A percentile compares a stretch with the other conserved stretches of the same genome.
Evolutionary conservation across 2,113 vertebrate species (phyloP).

Genomic region (Clarias batrachus): DNA sequence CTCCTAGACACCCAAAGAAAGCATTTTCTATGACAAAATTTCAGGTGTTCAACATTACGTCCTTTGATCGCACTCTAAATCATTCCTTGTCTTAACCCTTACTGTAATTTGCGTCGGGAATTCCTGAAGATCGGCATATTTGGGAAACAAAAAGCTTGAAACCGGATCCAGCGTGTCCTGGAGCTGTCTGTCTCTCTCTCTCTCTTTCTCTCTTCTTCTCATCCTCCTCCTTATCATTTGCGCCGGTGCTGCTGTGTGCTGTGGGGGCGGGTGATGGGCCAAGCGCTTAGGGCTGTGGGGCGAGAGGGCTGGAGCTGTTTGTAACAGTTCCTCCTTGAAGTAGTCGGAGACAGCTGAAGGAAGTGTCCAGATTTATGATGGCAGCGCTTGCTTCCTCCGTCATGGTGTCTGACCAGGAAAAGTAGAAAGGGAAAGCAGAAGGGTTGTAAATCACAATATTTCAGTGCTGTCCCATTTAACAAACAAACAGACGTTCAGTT

Average conservation of each 20-base stretch:
- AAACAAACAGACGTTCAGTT: conserved; percentile 50
- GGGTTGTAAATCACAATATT: conserved; percentile 69
- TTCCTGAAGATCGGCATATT: conserved; percentile 28
- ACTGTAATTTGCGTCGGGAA: background rate
- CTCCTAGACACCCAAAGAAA: background rate
- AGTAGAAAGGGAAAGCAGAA: conserved; percentile 53
- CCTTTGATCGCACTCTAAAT: background rate
- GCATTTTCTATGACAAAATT: background rate
- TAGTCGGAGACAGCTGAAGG: conserved; percentile 76
- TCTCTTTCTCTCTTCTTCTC: background rate
- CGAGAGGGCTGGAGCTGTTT: conserved; percentile 71
- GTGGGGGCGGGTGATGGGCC: conserved; percentile 45
- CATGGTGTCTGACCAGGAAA: conserved; percentile 67
- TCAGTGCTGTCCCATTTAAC: conserved; percentile 58
- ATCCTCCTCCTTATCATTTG: background rate
- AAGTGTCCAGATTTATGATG: conserved; percentile 78
- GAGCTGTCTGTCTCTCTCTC: background rate
- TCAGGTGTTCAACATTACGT: background rate
- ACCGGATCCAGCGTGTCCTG: background rate
- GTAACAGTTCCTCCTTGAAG: conserved; percentile 76
- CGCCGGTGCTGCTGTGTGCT: background rate
- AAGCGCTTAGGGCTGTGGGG: conserved; percentile 53
- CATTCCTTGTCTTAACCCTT: background rate
- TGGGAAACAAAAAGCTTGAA: conserved; percentile 39
- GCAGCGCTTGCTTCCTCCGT: conserved; percentile 64